These are phyloP conservation scores for Tinamus major DNA, from an alignment of 2,797 vertebrate species.

Conservation along the genomic window DNA sequence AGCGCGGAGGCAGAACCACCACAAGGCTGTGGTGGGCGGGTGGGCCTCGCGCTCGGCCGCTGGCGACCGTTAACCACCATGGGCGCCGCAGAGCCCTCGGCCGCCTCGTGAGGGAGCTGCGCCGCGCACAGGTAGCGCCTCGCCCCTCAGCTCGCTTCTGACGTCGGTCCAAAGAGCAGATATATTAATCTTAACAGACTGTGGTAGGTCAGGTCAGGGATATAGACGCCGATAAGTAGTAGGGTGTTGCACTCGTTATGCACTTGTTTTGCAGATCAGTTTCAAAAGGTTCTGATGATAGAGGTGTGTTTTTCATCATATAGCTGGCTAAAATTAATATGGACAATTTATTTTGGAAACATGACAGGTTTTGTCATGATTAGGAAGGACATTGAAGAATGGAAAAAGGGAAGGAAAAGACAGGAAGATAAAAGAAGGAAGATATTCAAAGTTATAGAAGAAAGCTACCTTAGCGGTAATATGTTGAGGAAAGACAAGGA, in stretches of 20 bases:
- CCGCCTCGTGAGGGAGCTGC: background rate
- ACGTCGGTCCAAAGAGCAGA: accelerated
- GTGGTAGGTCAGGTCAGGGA: background rate
- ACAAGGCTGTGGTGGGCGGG: background rate
- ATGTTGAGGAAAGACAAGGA: background rate
- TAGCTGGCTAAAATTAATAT: background rate
- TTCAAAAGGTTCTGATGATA: background rate
- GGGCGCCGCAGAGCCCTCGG: background rate
- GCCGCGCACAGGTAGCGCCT: background rate
- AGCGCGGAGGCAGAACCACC: accelerated
- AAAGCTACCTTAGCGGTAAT: background rate
- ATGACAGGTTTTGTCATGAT: background rate
- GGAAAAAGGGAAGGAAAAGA: background rate
- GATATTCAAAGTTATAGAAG: background rate
- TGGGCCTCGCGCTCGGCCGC: background rate
- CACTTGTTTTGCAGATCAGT: background rate
- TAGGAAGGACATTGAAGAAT: background rate
- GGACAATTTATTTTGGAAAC: background rate
- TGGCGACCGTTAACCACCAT: background rate
- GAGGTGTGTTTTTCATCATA: background rate
- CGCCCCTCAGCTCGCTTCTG: background rate
- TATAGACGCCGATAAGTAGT: accelerated
- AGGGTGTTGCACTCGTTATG: background rate
- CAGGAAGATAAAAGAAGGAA: background rate
- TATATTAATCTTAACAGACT: accelerated